Percentiles rank a stretch among this genome's conserved stretches.
phyloP scores from a whole-genome alignment of 2,797 vertebrate genomes.

The Pyrocephalus nanus region DNA sequence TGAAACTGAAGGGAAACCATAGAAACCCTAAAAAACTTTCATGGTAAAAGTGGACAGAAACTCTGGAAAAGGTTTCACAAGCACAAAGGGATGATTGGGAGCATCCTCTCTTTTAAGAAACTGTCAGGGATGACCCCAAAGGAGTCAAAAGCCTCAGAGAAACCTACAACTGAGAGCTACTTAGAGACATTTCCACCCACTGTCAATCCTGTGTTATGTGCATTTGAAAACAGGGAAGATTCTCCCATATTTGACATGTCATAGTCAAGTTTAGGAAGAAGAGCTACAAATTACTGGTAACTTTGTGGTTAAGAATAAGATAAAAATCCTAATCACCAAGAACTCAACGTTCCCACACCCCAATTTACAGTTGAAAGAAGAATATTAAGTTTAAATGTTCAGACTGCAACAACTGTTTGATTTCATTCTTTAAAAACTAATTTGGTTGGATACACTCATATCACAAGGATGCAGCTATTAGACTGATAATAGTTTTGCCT shows the following conservation, averaged over 20 bases:
- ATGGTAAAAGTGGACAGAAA: neutral
- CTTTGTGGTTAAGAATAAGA: neutral
- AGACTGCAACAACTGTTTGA: neutral
- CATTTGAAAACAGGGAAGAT: neutral
- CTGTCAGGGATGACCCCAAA: neutral
- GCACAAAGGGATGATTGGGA: neutral
- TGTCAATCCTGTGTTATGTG: accelerated
- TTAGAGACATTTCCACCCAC: neutral
- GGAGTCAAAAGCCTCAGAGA: neutral
- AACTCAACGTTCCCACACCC: neutral
- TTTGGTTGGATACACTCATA: neutral
- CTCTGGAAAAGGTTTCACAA: neutral
- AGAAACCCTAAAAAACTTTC: neutral
- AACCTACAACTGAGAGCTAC: neutral
- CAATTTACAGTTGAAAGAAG: neutral
- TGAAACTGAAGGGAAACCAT: neutral
- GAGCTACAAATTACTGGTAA: neutral
- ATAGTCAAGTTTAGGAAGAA: neutral
- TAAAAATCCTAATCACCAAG: neutral
- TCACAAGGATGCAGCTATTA: neutral
- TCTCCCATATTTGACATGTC: accelerated
- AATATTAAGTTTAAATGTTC: neutral
- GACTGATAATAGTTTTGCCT: neutral
- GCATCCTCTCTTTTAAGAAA: neutral
- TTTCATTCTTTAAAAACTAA: neutral